Conservation (phyloP, 2,113 vertebrate species). For the Silurus asotus region DNA sequence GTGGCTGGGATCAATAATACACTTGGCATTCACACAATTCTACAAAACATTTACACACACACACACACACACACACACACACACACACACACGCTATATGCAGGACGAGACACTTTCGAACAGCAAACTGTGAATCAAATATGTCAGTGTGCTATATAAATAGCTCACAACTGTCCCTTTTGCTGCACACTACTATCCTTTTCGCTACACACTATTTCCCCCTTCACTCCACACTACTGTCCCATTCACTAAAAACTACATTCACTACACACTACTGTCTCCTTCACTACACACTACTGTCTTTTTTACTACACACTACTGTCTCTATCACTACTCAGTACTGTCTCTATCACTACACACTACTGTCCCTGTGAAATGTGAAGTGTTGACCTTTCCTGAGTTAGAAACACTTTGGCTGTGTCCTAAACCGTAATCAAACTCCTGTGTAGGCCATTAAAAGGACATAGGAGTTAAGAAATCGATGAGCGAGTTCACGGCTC, state of each 20-base stretch:
- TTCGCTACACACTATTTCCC: not conserved
- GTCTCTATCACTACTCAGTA: not conserved
- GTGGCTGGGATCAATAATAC: not conserved
- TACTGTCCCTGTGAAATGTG: not conserved
- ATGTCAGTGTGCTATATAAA: not conserved
- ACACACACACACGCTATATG: not conserved
- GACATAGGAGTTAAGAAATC: constrained; percentile 77
- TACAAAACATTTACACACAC: not conserved
- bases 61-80: not conserved
- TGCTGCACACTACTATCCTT: not conserved
- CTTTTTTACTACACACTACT: not conserved
- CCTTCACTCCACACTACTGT: not conserved
- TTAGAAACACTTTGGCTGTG: constrained; percentile 57
- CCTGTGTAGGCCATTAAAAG: constrained; percentile 68
- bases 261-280: not conserved
- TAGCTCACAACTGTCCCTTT: not conserved
- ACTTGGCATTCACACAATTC: not conserved
- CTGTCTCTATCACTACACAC: not conserved
- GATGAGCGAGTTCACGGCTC: constrained; percentile 76
- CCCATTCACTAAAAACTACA: not conserved
- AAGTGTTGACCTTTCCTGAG: constrained; percentile 48
- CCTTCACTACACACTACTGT: not conserved
- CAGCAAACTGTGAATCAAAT: not conserved
- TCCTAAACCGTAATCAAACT: constrained; percentile 64
- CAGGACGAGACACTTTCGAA: not conserved